These are phyloP conservation scores for Rosalia funebris DNA, from an alignment of 2,888 invertebrate genomes.

Conservation along the genomic window DNA sequence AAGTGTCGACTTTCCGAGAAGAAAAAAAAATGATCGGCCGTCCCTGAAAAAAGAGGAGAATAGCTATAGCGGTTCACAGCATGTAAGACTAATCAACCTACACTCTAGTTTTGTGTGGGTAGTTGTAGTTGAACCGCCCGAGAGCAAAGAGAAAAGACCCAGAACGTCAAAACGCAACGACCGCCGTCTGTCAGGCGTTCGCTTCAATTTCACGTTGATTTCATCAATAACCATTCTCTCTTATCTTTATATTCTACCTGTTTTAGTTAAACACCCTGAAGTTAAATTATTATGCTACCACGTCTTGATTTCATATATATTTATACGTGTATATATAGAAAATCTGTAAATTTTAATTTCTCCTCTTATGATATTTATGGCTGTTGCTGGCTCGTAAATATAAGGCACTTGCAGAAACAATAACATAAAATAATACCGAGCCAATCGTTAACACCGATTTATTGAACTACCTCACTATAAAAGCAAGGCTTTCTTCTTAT, in stretches of 20 bases:
- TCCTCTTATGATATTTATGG: constrained; percentile 13
- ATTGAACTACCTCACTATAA: constrained; percentile 17
- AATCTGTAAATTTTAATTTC: constrained; percentile 29
- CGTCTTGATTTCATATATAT: constrained; percentile 29
- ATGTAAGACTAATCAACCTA: constrained; percentile 57
- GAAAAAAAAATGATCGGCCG: constrained; percentile 45
- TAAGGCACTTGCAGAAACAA: constrained; percentile 26
- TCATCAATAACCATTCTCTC: constrained; percentile 50
- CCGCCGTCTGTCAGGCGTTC: constrained; percentile 48
- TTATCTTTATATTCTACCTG: constrained; percentile 49
- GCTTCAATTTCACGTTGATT: constrained; percentile 50
- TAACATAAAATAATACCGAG: constrained; percentile 28
- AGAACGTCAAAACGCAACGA: constrained; percentile 33
- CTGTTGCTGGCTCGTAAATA: constrained; percentile 21
- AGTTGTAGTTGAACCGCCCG: constrained; percentile 51
- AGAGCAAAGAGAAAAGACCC: constrained; percentile 40
- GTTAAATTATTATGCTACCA: constrained; percentile 41
- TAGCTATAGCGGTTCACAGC: constrained; percentile 54
- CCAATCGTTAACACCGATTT: constrained; percentile 24
- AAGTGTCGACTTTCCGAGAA: constrained; percentile 45
- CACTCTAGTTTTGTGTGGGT: constrained; percentile 56
- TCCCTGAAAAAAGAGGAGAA: constrained; percentile 46
- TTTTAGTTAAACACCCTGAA: constrained; percentile 37
- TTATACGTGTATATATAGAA: neutral
- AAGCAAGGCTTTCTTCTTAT: constrained; percentile 8